phyloP scores from a whole-genome alignment of 2,113 vertebrate genomes.

The Laterallus jamaicensis region DNA sequence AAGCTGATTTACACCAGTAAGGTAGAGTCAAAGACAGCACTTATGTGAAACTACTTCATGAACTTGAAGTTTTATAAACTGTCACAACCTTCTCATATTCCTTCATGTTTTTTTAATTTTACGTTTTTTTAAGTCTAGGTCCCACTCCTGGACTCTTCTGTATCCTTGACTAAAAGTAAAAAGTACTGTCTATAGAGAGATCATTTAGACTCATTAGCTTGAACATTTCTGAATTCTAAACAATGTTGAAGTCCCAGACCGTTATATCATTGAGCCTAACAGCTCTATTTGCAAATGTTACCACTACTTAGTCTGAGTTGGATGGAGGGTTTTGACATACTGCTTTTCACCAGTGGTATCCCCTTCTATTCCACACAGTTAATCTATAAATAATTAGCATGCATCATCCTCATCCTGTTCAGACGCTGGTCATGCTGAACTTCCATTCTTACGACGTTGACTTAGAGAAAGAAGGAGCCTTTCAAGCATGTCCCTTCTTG shows the following conservation, averaged over 20 bases:
- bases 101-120: not conserved
- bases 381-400: slow-evolving; percentile 5
- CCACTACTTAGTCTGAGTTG: not conserved
- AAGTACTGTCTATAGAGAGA: not conserved
- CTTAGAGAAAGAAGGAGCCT: not conserved
- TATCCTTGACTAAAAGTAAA: not conserved
- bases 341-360: not conserved
- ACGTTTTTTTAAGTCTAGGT: not conserved
- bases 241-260: not conserved
- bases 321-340: not conserved
- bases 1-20: not conserved
- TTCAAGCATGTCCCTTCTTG: not conserved
- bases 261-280: not conserved
- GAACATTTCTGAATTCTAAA: not conserved
- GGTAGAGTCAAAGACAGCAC: not conserved
- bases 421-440: not conserved
- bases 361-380: not conserved
- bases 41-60: not conserved
- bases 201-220: not conserved
- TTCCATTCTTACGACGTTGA: not conserved
- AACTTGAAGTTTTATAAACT: not conserved
- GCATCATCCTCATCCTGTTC: not conserved
- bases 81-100: not conserved
- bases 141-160: not conserved
- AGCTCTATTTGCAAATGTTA: not conserved